A percentile compares a stretch with the other conserved stretches of the same genome.
These are phyloP conservation scores for Siphamia tubifer DNA, from an alignment of 2,113 vertebrate species.

Conservation along the genomic window DNA sequence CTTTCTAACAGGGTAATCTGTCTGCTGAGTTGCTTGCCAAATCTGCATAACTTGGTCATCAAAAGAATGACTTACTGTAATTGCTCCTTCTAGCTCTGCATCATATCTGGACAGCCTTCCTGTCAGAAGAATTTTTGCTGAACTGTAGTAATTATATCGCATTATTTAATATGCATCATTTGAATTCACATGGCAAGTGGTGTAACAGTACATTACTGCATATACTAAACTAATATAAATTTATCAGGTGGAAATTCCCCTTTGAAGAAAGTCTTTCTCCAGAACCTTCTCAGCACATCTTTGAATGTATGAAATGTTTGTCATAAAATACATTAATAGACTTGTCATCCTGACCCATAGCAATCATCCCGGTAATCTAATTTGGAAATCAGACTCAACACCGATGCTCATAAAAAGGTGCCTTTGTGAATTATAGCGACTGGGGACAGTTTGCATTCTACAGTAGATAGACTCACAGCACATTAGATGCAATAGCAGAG, in stretches of 20 bases:
- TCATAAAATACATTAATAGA: too few species aligned
- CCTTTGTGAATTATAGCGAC: too few species aligned
- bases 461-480: too few species aligned
- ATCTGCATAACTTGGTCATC: slow-evolving; percentile 25
- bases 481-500: too few species aligned
- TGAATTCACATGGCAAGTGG: neutral
- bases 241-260: neutral
- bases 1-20: slow-evolving; percentile 17
- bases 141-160: slow-evolving; percentile 19
- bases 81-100: slow-evolving; percentile 9
- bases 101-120: slow-evolving; percentile 11
- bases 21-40: slow-evolving; percentile 27
- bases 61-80: slow-evolving; percentile 25
- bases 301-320: too few species aligned
- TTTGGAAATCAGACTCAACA: too few species aligned
- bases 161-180: slow-evolving; percentile 14
- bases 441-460: too few species aligned
- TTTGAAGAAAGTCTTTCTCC: neutral
- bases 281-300: too few species aligned
- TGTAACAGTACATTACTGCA: neutral
- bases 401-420: too few species aligned
- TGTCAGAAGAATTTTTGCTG: slow-evolving; percentile 19
- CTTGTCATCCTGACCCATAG: too few species aligned
- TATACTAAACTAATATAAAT: neutral
- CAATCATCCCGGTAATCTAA: too few species aligned